Conservation (phyloP, 2,113 vertebrate species). For the Strix aluco region DNA sequence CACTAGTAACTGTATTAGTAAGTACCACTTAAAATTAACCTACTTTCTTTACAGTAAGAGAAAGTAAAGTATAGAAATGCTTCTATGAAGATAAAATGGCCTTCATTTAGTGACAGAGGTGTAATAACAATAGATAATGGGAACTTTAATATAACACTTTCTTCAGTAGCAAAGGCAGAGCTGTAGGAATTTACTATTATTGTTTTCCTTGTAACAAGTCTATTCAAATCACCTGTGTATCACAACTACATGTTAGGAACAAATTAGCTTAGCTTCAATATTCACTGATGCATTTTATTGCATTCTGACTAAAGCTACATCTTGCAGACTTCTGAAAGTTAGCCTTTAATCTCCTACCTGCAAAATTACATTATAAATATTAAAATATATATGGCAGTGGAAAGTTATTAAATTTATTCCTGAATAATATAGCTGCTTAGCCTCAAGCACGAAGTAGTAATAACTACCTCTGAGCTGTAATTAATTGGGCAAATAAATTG, state of each 20-base stretch:
- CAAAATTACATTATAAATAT: conserved; percentile 28
- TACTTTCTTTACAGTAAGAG: background rate
- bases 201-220: background rate
- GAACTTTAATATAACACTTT: background rate
- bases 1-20: background rate
- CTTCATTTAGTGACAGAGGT: background rate
- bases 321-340: background rate
- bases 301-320: background rate
- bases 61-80: background rate
- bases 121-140: background rate
- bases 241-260: background rate
- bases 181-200: background rate
- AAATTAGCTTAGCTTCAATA: background rate
- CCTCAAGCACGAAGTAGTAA: background rate
- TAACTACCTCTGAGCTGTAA: background rate
- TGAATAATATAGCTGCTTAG: background rate
- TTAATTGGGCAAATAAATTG: conserved; percentile 4
- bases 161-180: background rate
- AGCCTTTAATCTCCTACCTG: background rate
- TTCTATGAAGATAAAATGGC: background rate
- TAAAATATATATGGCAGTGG: background rate
- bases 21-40: background rate
- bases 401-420: conserved; percentile 4
- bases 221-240: background rate
- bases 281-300: conserved; percentile 8